These are phyloP conservation scores for Eugnorisma glareosa DNA, from an alignment of 2,888 invertebrate species.

Conservation along the genomic window DNA sequence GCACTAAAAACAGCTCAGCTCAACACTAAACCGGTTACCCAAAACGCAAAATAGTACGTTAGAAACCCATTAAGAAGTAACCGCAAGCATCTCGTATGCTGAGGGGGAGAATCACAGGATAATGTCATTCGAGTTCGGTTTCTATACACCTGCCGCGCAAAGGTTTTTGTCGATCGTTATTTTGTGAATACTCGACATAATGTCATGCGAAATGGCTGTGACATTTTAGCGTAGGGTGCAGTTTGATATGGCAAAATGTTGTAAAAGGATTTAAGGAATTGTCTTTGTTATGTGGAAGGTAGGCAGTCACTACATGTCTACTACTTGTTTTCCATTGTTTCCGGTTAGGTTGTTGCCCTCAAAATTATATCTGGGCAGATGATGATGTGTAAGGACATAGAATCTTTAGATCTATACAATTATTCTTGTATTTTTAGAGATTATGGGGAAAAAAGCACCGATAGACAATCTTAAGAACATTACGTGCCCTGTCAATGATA, in stretches of 20 bases:
- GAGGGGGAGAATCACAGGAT: slow-evolving; percentile 52
- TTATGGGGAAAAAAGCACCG: background rate
- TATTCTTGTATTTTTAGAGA: background rate
- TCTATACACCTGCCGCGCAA: slow-evolving; percentile 43
- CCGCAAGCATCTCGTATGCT: slow-evolving; percentile 70
- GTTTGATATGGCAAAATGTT: slow-evolving; percentile 10
- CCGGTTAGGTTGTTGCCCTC: background rate
- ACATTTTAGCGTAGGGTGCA: slow-evolving; percentile 45
- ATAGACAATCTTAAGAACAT: background rate
- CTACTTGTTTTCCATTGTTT: background rate
- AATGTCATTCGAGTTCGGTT: slow-evolving; percentile 55
- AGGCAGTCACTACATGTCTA: background rate
- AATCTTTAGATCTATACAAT: background rate
- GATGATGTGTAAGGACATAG: background rate
- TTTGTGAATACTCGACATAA: slow-evolving; percentile 59
- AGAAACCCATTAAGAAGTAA: slow-evolving; percentile 67
- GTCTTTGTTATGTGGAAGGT: background rate
- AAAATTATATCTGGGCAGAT: background rate
- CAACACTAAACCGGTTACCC: slow-evolving; percentile 48
- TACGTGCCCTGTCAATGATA: background rate
- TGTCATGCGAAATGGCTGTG: slow-evolving; percentile 49
- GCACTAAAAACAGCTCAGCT: slow-evolving; percentile 24
- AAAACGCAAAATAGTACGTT: slow-evolving; percentile 59
- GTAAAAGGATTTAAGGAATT: background rate
- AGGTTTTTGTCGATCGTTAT: slow-evolving; percentile 56